Evolutionary conservation across 2,888 invertebrate genomes (phyloP), one percentile per base, ranked within the genome.

Genomic region (Drosophila incognita): DNA sequence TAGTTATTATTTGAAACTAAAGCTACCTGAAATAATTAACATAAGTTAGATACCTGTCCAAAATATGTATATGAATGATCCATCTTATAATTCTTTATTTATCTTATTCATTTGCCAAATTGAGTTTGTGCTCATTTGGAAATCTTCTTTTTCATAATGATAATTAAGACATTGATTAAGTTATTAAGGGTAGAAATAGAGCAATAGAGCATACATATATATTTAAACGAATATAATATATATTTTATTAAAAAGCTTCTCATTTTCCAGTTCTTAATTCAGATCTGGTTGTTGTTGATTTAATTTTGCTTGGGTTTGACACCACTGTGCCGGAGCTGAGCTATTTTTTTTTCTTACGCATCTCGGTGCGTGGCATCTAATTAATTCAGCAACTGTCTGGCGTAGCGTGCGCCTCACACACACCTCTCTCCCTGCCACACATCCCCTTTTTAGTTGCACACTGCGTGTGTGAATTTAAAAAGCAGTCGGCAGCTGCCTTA

Each of bases 381-480:
- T 91, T 91, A 92, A 91, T 90, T 90, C 90, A 81, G 78, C 81
- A 68, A 81, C 82, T 76, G 79, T 79, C 75, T 79, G 75, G 56
- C 67, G 59, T 74, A 42, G 58, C 59, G 69, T 72, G 48, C 64
- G 38, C 36, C 68, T 36, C 11, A 24, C 51, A 35, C 24, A 27
- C 38, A 15, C 40, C 7, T 40, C 56, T n/a, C 18, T 21, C n/a
- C 56, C 57, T 31, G 35, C 46, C 68, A 33, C 27, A 10, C 4
- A 38, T 18, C 33, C 24, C 21, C 59, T 36, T 35, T 8, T 8
- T 35, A 62, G 64, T 75, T 74, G 82, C 71, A 74, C 46, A 69
- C 79, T 77, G 90, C 83, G 90, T 90, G 88, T 91, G 83, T 86
- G 91, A 91, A 83, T 89, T 89, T 83, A 74, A 61, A 79, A 83